Evolutionary conservation across 1,140 invertebrate species (phyloP), one percentile per base, ranked within the genome.

Genomic region (Hylaeus anthracinus): DNA sequence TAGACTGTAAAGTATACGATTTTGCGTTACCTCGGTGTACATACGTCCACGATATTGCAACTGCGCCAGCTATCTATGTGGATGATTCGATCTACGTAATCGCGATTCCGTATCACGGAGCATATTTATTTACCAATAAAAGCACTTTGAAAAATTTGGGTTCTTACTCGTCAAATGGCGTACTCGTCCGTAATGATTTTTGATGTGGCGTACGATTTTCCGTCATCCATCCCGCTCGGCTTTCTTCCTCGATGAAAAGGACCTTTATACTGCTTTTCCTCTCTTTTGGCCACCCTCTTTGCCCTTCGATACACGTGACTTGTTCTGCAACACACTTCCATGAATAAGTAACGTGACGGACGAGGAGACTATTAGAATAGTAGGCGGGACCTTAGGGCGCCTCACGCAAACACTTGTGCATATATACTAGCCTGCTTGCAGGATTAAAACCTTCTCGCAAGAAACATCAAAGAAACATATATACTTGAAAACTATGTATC

Each of bases 261-360:
- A 65, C 43, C 51, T 73, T 75, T 73, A 55, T 82, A 55, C 51
- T 45, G 58, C 53, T 74, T n/a, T 58, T 48, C 72, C 61, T 56
- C 39, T 65, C 55, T 79, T 61, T 67, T 53, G 51, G 64, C 1
- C 53, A 55, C 39, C 70, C 58, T 69, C 12, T 41, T 71, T 58
- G 55, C 65, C 56, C 83, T 75, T 48, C 77, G 76, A 84, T 63
- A 80, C 43, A 56, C 70, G 61, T 37, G 70, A 73, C 66, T 76
- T 72, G 82, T 66, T 58, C 56, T 58, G 15, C 73, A 55, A 64
- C 66, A 83, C 64, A 66, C 80, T 61, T 51, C 63, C 67, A 61
- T 79, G 77, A 73, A 75, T 80, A 75, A 74, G 55, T 80, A 61
- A 83, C 70, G 15, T 48, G 72, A 85, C 72, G 63, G 71, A 80